Percentiles rank a stretch among this genome's conserved stretches.
Conservation (phyloP, 2,888 invertebrate genomes). For the Nezara viridula region DNA sequence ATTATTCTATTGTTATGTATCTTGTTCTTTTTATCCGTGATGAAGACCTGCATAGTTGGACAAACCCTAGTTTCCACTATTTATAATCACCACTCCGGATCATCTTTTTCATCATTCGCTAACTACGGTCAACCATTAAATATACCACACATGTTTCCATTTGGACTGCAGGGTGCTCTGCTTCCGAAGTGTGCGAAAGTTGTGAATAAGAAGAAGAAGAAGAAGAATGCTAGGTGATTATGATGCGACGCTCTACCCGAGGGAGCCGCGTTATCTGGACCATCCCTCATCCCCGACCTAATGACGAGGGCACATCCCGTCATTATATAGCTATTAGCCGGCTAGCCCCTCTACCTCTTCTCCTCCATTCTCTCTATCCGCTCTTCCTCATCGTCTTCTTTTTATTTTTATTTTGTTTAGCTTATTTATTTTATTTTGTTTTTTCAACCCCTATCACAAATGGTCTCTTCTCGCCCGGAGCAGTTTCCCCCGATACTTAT, state of each 20-base stretch:
- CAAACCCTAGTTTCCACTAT: too few species aligned
- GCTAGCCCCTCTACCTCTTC: not conserved
- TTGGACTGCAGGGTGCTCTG: not conserved
- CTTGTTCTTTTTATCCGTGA: too few species aligned
- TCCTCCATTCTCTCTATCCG: not conserved
- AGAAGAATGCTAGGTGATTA: not conserved
- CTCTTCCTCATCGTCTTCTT: not conserved
- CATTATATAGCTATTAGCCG: conserved; percentile 25
- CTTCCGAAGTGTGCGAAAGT: not conserved
- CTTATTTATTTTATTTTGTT: conserved; percentile 38
- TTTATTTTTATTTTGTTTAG: not conserved
- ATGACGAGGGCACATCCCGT: conserved; percentile 35
- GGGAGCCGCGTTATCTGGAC: conserved; percentile 1
- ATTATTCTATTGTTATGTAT: too few species aligned
- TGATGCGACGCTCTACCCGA: not conserved
- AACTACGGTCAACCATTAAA: too few species aligned
- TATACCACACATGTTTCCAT: too few species aligned
- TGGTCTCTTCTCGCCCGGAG: conserved; percentile 10
- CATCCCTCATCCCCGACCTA: conserved; percentile 17
- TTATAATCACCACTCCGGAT: too few species aligned
- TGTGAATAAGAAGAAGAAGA: not conserved
- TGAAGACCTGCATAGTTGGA: too few species aligned
- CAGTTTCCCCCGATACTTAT: not conserved
- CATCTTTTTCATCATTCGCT: too few species aligned
- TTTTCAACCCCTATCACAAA: conserved; percentile 40